Evolutionary conservation across 2,888 invertebrate genomes (phyloP), one percentile per base, ranked within the genome.

Genomic region (Eilema sororculum): DNA sequence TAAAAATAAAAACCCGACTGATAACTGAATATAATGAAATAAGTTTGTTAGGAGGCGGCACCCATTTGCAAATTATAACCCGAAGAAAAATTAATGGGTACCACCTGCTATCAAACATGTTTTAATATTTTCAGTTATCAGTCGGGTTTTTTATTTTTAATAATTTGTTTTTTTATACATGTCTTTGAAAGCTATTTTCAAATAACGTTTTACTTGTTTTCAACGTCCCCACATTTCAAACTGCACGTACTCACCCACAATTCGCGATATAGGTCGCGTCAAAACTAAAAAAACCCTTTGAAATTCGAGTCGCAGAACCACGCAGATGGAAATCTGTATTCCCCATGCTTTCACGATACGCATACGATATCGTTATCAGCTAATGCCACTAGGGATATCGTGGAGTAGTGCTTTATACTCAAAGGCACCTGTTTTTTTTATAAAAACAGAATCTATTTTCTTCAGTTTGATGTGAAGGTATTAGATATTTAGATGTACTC

Each of bases 331-430:
- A 94, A 93, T 95, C 93, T 91, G 91, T 87, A 94, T 91, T 91
- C 94, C 94, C 94, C 90, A 90, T 91, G 93, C 94, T 94, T 93
- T 93, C 90, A 93, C 91, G 93, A 93, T 92, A 86, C 93, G 93
- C 87, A 93, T 93, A 92, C 93, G 90, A 90, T 93, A 93, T 91
- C 88, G 92, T 93, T 94, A 93, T 93, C 91, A 89, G 78, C 84
- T 93, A 93, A 94, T 93, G 90, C 86, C 95, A 91, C 95, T 87
- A 89, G 95, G 95, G 95, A 95, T 72, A 72, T 89, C 79, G 77
- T 56, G 66, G 85, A 89, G 89, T 93, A 93, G 91, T 92, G 90
- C 93, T 93, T 93, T 93, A 92, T 92, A 87, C 88, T 91, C 94
- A 95, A 94, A 95, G 94, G 92, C 88, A 93, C 90, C 90, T 91